Evolutionary conservation across 1,140 invertebrate genomes (phyloP), one percentile per base, ranked within the genome.

Genomic region (Drosophila orosa): DNA sequence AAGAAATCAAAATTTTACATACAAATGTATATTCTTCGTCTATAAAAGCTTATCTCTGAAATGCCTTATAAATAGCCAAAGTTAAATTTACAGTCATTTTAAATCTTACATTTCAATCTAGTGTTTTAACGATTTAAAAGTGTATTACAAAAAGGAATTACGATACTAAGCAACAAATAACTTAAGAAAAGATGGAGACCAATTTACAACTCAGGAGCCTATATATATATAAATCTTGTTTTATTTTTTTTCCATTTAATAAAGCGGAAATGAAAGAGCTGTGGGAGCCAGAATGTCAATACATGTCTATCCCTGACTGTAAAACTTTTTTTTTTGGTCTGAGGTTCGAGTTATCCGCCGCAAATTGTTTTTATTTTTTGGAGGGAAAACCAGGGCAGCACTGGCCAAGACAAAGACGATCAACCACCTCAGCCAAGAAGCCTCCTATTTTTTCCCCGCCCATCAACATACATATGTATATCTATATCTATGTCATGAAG

Each of bases 401-500:
- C 60, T 31, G 19, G 19, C 24, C 22, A 66, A 25, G 9, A 39
- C 19, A 5, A 66, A 63, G 35, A 59, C 24, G 19, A 24, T 6
- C 29, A 42, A 27, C 60, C 6, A 25, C 22, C 24, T 29, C 35
- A 33, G 19, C n/a, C 37, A 33, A 35, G 29, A 33, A 54, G 19
- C 13, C 50, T 35, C 31, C 50, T 19, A 15, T 15, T 22, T 24
- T 3, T 8, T 24, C n/a, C 15, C 19, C 6, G 15, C 6, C 39
- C 37, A 44, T 61, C 39, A n/a, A 62, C 5, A 48, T 54, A 39
- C n/a, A 39, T 39, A 17, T 12, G 17, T 39, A 24, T 24, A 47
- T 65, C 40, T 48, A 67, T 35, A 50, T 74, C 39, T 44, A 74
- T 57, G 74, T 24, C 52, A 33, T 50, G 61, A 62, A 63, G 82